Conservation (phyloP, 1,140 invertebrate species). For the Conopomorpha cramerella region DNA sequence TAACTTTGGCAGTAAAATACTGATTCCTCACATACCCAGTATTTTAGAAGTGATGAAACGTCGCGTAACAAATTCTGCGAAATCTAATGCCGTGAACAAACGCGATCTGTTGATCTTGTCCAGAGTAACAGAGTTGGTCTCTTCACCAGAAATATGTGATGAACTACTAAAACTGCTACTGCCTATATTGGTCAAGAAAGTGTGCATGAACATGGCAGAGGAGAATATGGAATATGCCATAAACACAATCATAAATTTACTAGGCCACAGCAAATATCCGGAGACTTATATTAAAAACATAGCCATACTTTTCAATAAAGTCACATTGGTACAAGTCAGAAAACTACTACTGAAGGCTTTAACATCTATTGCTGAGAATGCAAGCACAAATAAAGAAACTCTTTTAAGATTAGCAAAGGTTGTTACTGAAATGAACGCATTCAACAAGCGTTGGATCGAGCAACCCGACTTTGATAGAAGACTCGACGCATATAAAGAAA, state of each 20-base stretch:
- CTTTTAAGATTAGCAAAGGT: slow-evolving; percentile 48
- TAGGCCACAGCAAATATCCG: slow-evolving; percentile 69
- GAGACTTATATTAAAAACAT: slow-evolving; percentile 68
- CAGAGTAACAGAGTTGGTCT: slow-evolving; percentile 74
- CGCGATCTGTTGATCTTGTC: slow-evolving; percentile 81
- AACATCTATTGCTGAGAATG: slow-evolving; percentile 55
- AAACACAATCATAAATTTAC: slow-evolving; percentile 72
- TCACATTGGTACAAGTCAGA: slow-evolving; percentile 63
- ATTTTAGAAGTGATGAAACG: slow-evolving; percentile 75
- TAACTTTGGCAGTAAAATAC: slow-evolving; percentile 74
- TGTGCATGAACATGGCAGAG: slow-evolving; percentile 65
- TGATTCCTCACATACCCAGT: slow-evolving; percentile 73
- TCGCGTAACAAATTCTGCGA: slow-evolving; percentile 64
- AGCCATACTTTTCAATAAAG: slow-evolving; percentile 68
- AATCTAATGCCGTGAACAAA: slow-evolving; percentile 63
- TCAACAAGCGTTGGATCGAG: slow-evolving; percentile 82
- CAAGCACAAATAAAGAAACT: slow-evolving; percentile 33
- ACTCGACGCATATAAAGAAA: slow-evolving; percentile 71
- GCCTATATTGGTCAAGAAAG: slow-evolving; percentile 74
- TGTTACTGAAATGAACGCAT: slow-evolving; percentile 80
- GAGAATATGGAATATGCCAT: slow-evolving; percentile 65
- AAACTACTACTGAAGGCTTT: slow-evolving; percentile 69
- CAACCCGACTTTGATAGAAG: slow-evolving; percentile 89
- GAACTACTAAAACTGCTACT: slow-evolving; percentile 72
- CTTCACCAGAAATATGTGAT: slow-evolving; percentile 68